These are phyloP conservation scores for Rhinoraja longicauda DNA, from an alignment of 2,797 vertebrate species.

Conservation along the genomic window DNA sequence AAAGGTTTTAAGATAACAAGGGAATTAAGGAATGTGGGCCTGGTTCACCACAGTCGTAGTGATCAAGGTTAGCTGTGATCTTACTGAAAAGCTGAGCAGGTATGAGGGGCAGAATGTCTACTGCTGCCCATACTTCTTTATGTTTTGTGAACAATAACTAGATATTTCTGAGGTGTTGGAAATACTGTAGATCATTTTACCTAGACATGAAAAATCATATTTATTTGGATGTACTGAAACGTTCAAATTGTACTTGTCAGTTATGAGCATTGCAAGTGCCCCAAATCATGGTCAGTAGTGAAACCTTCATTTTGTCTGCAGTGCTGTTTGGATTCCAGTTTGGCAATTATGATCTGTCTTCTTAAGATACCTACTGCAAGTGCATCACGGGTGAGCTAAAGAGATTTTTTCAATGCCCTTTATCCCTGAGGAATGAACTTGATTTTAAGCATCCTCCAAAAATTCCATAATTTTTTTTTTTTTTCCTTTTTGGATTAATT, in stretches of 20 bases:
- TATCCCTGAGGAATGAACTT: not conserved
- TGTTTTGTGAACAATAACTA: not conserved
- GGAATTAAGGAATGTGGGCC: too few species aligned
- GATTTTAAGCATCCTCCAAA: not conserved
- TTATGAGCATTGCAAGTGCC: not conserved
- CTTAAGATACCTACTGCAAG: slow-evolving; percentile 92
- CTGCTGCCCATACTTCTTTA: too few species aligned
- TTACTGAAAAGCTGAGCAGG: too few species aligned
- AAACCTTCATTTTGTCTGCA: slow-evolving; percentile 50
- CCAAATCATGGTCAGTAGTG: not conserved
- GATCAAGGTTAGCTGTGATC: too few species aligned
- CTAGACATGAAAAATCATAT: not conserved
- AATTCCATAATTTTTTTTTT: not conserved
- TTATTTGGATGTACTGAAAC: not conserved
- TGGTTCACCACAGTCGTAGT: too few species aligned
- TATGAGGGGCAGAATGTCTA: too few species aligned
- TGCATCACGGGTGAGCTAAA: slow-evolving; percentile 78
- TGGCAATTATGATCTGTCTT: slow-evolving; percentile 95
- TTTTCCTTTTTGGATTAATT: not conserved
- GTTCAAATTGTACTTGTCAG: not conserved
- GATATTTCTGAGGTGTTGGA: not conserved
- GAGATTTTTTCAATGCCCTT: not conserved
- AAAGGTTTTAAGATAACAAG: too few species aligned
- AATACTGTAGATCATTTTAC: not conserved
- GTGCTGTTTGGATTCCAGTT: slow-evolving; percentile 93